Evolutionary conservation across 2,797 vertebrate species (phyloP).

Genomic region (Melanotaenia nigrans): DNA sequence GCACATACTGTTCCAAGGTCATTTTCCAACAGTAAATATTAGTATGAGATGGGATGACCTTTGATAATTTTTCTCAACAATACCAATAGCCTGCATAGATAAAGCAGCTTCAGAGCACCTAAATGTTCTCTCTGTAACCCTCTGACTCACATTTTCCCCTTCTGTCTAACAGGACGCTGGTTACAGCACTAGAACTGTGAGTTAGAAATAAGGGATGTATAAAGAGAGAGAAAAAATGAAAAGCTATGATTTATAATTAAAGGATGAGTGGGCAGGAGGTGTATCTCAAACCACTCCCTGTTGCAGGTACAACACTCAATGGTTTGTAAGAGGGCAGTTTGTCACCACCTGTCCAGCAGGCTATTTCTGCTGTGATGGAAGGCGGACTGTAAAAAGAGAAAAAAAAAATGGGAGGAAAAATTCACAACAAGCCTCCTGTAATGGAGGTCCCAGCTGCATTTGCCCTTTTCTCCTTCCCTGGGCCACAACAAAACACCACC

Average conservation of each 20-base stretch:
- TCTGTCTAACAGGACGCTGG: slow-evolving; percentile 10
- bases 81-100: not conserved
- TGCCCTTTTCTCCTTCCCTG: slow-evolving; percentile 31
- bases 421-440: slow-evolving; percentile 36
- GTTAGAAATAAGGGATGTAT: slow-evolving; percentile 25
- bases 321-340: slow-evolving; percentile 62
- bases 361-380: slow-evolving; percentile 42
- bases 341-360: slow-evolving; percentile 62
- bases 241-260: slow-evolving; percentile 46
- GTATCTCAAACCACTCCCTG: slow-evolving; percentile 44
- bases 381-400: not conserved
- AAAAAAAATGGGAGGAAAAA: slow-evolving; percentile 15
- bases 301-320: slow-evolving; percentile 54
- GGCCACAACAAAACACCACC: slow-evolving; percentile 41
- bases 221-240: slow-evolving; percentile 32
- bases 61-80: not conserved
- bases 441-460: slow-evolving; percentile 44
- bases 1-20: not conserved
- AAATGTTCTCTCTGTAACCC: slow-evolving; percentile 6
- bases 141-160: slow-evolving; percentile 21
- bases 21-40: slow-evolving; percentile 8
- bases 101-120: slow-evolving; percentile 2
- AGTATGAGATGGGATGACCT: not conserved
- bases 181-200: slow-evolving; percentile 15
- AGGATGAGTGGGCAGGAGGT: slow-evolving; percentile 27